Evolutionary conservation across 1,140 invertebrate species (phyloP).

Genomic region (Aphelinus certus): DNA sequence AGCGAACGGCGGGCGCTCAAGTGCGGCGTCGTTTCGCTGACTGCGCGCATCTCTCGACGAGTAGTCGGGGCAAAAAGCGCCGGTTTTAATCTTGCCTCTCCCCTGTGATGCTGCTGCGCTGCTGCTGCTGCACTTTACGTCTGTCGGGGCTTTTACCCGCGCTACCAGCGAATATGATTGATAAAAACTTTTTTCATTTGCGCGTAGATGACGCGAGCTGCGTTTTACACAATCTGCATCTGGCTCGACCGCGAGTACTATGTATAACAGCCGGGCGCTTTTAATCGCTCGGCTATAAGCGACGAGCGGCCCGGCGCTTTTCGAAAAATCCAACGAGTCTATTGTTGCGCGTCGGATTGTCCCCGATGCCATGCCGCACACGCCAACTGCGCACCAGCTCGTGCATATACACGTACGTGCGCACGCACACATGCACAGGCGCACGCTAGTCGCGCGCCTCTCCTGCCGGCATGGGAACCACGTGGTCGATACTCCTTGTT

Average conservation of each 20-base stretch:
- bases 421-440: no score
- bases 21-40: slow-evolving; percentile 18
- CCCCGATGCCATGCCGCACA: no score
- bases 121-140: slow-evolving; percentile 17
- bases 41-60: slow-evolving; percentile 8
- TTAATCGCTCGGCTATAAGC: slow-evolving; percentile 13
- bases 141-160: no score
- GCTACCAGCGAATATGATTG: slow-evolving; percentile 22
- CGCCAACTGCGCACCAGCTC: no score
- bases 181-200: slow-evolving; percentile 39
- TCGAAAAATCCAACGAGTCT: background rate
- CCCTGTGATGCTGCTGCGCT: background rate
- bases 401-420: no score
- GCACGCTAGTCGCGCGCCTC: no score
- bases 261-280: background rate
- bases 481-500: no score
- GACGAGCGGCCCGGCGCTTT: background rate
- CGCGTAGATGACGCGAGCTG: background rate
- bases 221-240: background rate
- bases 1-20: background rate
- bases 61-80: background rate
- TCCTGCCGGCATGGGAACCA: no score
- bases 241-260: background rate
- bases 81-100: slow-evolving; percentile 27
- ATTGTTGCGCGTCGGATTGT: no score